phyloP scores from a whole-genome alignment of 2,113 vertebrate genomes.

The Tringa solitaria region DNA sequence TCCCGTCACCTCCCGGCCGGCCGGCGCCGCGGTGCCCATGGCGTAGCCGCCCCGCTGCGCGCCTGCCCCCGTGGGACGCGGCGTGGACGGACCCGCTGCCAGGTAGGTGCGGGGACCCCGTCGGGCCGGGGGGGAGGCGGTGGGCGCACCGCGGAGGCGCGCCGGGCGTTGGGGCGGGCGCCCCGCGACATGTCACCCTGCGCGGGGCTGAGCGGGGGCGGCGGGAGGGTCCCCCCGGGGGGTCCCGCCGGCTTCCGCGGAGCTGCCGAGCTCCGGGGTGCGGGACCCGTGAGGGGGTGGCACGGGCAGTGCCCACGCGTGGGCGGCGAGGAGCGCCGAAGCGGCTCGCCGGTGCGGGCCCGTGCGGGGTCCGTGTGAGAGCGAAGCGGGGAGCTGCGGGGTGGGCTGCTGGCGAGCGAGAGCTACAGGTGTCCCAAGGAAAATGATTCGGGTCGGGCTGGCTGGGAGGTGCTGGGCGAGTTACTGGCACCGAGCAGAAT shows the following conservation, averaged over 20 bases:
- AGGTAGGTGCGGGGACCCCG: background rate
- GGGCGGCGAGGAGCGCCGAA: background rate
- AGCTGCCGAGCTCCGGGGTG: background rate
- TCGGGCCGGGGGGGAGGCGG: background rate
- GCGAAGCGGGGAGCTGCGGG: rapidly evolving
- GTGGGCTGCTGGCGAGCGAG: rapidly evolving
- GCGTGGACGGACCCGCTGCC: background rate
- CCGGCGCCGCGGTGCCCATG: background rate
- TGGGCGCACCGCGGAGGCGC: background rate
- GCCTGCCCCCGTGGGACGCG: background rate
- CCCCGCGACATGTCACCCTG: background rate
- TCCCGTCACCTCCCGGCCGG: background rate
- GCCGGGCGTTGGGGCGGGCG: background rate
- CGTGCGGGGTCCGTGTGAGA: background rate
- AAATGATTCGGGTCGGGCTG: rapidly evolving
- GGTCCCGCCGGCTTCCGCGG: no score
- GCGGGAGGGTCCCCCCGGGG: background rate
- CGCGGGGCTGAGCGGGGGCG: background rate
- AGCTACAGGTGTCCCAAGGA: background rate
- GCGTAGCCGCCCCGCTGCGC: background rate
- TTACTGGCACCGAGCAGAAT: rapidly evolving
- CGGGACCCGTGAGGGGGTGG: background rate
- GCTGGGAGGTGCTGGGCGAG: background rate
- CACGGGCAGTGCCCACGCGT: background rate
- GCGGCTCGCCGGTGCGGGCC: background rate